A percentile compares a stretch with the other conserved stretches of the same genome.
Conservation (phyloP, 2,888 invertebrate species). For the Megamerina dolium region DNA sequence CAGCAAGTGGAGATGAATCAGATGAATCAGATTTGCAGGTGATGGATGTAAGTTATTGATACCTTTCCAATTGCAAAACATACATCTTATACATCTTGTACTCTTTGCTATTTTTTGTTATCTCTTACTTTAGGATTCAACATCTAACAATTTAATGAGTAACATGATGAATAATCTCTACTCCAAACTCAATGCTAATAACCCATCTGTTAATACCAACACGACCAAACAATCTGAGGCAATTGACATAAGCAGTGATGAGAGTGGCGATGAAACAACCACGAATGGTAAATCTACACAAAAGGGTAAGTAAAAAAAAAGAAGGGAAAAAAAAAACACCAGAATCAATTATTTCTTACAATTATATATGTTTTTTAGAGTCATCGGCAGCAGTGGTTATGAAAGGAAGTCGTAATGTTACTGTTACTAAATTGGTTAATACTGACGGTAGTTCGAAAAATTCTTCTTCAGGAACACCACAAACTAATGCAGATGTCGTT, state of each 20-base stretch:
- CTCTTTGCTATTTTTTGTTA: background rate
- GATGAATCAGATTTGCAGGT: constrained; percentile 52
- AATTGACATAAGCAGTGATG: constrained; percentile 73
- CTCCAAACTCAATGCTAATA: constrained; percentile 35
- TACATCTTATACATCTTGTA: background rate
- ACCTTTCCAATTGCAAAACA: background rate
- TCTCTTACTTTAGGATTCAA: constrained; percentile 17
- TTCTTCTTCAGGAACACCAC: constrained; percentile 16
- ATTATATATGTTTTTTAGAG: too few relatives aligned
- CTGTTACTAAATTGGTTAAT: constrained; percentile 32
- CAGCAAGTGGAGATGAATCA: constrained; percentile 50
- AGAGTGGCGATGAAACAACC: constrained; percentile 54
- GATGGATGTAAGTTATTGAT: constrained; percentile 34
- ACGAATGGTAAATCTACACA: constrained; percentile 51
- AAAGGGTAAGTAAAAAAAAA: constrained; percentile 38
- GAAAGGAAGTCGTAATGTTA: constrained; percentile 18
- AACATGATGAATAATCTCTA: constrained; percentile 52
- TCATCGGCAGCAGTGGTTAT: too few relatives aligned
- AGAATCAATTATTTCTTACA: too few relatives aligned
- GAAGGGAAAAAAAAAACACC: too few relatives aligned
- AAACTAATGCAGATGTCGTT: constrained; percentile 14
- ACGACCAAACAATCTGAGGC: constrained; percentile 52
- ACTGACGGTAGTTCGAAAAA: constrained; percentile 14
- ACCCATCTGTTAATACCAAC: constrained; percentile 9
- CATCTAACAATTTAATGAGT: constrained; percentile 36